Evolutionary conservation across 2,113 vertebrate genomes (phyloP).

Genomic region (Poeciliopsis occidentalis): DNA sequence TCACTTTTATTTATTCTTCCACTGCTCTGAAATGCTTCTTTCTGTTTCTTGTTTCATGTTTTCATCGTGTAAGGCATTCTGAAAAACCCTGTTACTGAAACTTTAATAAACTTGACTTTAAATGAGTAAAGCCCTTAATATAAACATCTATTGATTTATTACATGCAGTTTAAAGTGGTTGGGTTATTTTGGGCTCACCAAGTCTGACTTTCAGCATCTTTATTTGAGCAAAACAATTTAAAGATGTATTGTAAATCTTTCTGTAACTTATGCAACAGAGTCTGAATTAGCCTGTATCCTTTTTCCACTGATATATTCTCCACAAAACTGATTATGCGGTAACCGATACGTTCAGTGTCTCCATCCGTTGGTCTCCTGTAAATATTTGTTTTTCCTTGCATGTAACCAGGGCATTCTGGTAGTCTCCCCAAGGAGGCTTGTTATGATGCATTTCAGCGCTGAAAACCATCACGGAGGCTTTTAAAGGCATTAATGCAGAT

Average conservation of each 20-base stretch:
- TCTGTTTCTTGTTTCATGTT: no score
- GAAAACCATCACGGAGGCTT: constrained; percentile 68
- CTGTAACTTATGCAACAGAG: constrained; percentile 39
- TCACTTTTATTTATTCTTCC: no score
- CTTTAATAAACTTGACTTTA: background rate
- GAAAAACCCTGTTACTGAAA: background rate
- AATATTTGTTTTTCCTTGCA: constrained; percentile 31
- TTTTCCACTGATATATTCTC: constrained; percentile 51
- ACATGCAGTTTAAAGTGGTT: background rate
- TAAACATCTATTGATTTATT: background rate
- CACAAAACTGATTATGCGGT: constrained; percentile 60
- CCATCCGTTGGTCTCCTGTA: constrained; percentile 27
- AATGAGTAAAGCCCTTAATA: background rate
- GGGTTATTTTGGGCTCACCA: background rate
- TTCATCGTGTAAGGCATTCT: no score
- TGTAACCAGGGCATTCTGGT: constrained; percentile 48
- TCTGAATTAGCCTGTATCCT: constrained; percentile 15
- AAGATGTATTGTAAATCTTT: constrained; percentile 18
- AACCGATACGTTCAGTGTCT: constrained; percentile 60
- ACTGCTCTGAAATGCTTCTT: no score
- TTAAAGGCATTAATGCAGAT: constrained; percentile 55
- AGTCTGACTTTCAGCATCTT: background rate
- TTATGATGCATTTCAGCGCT: constrained; percentile 63
- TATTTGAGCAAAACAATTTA: background rate
- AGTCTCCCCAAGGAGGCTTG: constrained; percentile 55